Base-by-base conservation (phyloP, 2,888 invertebrate genomes). In the Lobophora halterata region DNA sequence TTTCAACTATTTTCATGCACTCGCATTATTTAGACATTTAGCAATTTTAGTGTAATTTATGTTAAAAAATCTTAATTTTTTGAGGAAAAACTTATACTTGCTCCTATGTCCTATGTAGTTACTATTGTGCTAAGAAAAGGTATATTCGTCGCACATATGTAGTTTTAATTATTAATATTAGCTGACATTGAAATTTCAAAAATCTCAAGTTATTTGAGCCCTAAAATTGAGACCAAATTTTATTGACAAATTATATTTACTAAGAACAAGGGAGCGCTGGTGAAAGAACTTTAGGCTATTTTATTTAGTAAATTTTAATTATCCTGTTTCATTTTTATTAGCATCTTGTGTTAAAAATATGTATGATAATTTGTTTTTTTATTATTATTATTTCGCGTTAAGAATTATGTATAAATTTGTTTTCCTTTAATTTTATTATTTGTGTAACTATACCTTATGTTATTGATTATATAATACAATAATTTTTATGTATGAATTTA, bases 381-480 rank as follows among this genome's bases (percentile, higher is more conserved):
- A 38, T 70, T 74, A 71, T 75, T 78, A 79, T 63, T 76, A 76
- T 78, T 46, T 81, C 75, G 79, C 78, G 77, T 85, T 86, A 85
- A 85, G 83, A 73, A 76, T 79, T 85, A 83, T 83, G 82, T 85
- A 85, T 82, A 85, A 86, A 83, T 78, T 86, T 86, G 85, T 86
- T 87, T 87, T 85, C 75, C 71, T 77, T 64, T 85, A 82, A 86
- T 85, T 83, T 85, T 87, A 83, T 86, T 86, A 79, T 83, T 79
- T 80, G 81, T 86, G 85, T 86, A 83, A 83, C 77, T 82, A 82
- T 82, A 81, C 79, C 71, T 73, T 86, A 86, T 86, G 86, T 86
- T 86, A 86, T 86, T 81, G 83, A 85, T 79, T 71, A 86, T 86
- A 87, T 82, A 87, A 85, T 87, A 86, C 86, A 87, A 71, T 86